phyloP scores from a whole-genome alignment of 2,888 invertebrate species.

The Physocephala rufipes region DNA sequence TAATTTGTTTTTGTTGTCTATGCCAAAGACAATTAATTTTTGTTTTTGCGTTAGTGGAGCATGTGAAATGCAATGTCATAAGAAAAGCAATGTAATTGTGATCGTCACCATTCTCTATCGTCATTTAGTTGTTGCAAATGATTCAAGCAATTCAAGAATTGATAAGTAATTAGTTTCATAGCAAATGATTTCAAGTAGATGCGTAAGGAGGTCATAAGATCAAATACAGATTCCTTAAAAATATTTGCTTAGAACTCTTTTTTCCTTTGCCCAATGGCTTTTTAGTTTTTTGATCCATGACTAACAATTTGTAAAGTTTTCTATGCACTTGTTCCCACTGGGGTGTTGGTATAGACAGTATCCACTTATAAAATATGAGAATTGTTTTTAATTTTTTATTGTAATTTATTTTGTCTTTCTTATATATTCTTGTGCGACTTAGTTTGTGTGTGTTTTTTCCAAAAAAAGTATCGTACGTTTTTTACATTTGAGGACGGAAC shows the following conservation, averaged over 20 bases:
- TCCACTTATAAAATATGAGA: no score
- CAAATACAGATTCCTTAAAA: no score
- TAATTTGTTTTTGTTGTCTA: constrained; percentile 14
- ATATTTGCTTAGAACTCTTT: no score
- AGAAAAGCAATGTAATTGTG: background rate
- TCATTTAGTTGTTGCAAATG: background rate
- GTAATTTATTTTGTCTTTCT: background rate
- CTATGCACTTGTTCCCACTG: constrained; percentile 12
- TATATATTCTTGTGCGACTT: background rate
- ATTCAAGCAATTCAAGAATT: background rate
- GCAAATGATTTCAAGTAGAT: background rate
- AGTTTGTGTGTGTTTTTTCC: constrained; percentile 15
- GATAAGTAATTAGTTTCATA: constrained; percentile 10
- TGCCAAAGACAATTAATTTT: background rate
- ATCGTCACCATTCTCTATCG: no score
- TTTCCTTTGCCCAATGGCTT: no score
- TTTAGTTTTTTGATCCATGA: no score
- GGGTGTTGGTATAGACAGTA: background rate
- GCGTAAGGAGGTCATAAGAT: no score
- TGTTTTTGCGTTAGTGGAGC: constrained; percentile 44
- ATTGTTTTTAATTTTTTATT: no score
- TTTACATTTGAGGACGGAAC: background rate
- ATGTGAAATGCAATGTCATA: constrained; percentile 38
- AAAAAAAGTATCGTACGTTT: no score
- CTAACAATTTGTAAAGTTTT: background rate